A percentile compares a stretch with the other conserved stretches of the same genome.
Conservation (phyloP, 2,888 invertebrate species). For the Temnothorax rugatulus region DNA sequence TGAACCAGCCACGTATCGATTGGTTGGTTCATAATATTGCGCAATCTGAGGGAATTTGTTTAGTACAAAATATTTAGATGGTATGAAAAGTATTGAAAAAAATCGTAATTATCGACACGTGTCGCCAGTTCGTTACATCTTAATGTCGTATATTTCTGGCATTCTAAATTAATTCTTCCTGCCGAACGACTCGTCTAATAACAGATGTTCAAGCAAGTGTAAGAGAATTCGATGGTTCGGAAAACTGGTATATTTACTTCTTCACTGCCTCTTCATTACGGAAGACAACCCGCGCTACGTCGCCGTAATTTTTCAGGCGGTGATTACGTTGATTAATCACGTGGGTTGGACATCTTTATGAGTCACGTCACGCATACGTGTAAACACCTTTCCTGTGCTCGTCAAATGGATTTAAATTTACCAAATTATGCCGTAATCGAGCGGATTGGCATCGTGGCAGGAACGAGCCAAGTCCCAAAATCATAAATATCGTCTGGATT, state of each 20-base stretch:
- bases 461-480: constrained; percentile 4
- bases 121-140: not conserved
- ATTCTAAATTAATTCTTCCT: constrained; percentile 21
- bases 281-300: not conserved
- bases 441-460: not conserved
- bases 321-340: constrained; percentile 24
- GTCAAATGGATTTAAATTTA: constrained; percentile 37
- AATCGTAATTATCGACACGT: not conserved
- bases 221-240: not conserved
- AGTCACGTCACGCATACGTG: constrained; percentile 11
- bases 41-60: not conserved
- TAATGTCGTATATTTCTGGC: not conserved
- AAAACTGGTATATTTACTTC: constrained; percentile 27
- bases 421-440: not conserved
- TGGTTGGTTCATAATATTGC: not conserved
- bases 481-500: not conserved
- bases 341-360: not conserved
- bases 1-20: not conserved
- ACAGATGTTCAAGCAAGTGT: not conserved
- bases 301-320: constrained; percentile 22
- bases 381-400: constrained; percentile 6
- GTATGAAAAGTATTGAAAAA: not conserved
- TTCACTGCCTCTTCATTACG: not conserved
- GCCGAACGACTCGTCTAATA: not conserved
- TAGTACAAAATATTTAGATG: not conserved